A percentile compares a stretch with the other conserved stretches of the same genome.
Evolutionary conservation across 1,140 invertebrate species (phyloP).

Genomic region (Bombus balteatus): DNA sequence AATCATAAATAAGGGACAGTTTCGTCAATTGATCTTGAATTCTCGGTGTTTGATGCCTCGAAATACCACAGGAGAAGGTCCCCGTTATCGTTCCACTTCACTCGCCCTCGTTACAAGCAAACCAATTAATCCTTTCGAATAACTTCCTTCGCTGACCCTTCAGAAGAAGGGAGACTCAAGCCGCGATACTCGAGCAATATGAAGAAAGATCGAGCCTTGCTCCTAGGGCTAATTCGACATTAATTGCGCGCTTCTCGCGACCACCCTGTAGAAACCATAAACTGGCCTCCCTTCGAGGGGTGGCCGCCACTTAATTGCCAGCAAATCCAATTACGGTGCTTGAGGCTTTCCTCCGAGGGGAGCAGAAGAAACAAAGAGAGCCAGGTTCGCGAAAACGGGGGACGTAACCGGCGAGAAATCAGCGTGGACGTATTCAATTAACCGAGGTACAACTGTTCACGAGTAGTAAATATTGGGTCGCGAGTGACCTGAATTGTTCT

Average conservation of each 20-base stretch:
- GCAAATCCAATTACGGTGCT: slow-evolving; percentile 43
- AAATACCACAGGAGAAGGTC: not conserved
- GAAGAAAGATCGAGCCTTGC: not conserved
- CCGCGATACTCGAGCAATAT: not conserved
- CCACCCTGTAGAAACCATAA: slow-evolving; percentile 24
- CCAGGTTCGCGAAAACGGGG: not conserved
- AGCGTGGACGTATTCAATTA: slow-evolving; percentile 38
- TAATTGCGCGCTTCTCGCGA: slow-evolving; percentile 31
- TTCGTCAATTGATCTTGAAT: not conserved
- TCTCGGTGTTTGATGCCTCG: not conserved
- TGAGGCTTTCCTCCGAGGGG: not conserved
- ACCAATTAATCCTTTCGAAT: not conserved
- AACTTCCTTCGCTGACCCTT: too few relatives aligned
- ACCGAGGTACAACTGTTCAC: not conserved
- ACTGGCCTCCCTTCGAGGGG: not conserved
- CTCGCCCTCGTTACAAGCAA: not conserved
- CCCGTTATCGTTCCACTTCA: not conserved
- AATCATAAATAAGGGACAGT: not conserved
- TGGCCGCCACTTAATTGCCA: slow-evolving; percentile 20
- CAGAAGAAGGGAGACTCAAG: too few relatives aligned
- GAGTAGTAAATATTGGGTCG: slow-evolving; percentile 24
- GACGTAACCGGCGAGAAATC: slow-evolving; percentile 12
- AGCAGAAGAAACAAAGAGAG: not conserved
- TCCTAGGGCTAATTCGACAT: slow-evolving; percentile 24
- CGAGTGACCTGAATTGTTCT: not conserved